Evolutionary conservation across 2,797 vertebrate genomes (phyloP), one percentile per base, ranked within the genome.

Genomic region (Chelonia mydas): DNA sequence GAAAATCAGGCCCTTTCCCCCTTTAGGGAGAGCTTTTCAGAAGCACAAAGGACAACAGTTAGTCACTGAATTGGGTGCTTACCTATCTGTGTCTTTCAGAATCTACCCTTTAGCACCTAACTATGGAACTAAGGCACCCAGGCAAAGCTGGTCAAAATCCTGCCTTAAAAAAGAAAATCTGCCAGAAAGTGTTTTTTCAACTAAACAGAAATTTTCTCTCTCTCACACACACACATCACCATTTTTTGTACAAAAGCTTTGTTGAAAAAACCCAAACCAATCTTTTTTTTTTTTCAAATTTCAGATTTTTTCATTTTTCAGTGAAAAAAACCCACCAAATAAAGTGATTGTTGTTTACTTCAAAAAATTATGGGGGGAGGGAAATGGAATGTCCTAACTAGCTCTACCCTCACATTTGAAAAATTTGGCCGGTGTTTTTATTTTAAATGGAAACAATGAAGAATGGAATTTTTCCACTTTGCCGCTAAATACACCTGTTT

Each of bases 201-300:
- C 41, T 76, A 76, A 45, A 76, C 25, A 41, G 41, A 76, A 74
- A 41, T 45, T 45, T 76, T 76, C 41, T 41, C 41, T 41, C 41
- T 41, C n/a, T n/a, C 8, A 41, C 10, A 72, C n/a, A 68, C 7
- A 37, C 65, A 54, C 53, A 53, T 41, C 19, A 54, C 54, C 68
- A 45, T 15, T 76, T 45, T 76, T 27, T 25, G 12, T 45, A 11
- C 37, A 47, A 76, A 47, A 27, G 5, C 28, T 76, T 47, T 45
- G 23, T 27, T 2, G 1, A 84, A 89, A 88, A 53, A 55, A 3
- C 6, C 17, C 76, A 49, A 53, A 93, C 37, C 13, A 11, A 23
- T 54, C 0, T 10, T 0, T 10, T 0, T 41, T 41, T n/a, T 41
- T 37, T 72, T 23, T 2, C 16, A 9, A 65, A 2, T 1, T 50